These are phyloP conservation scores for Geophilus truncorum DNA, from an alignment of 2,888 invertebrate genomes.

Conservation along the genomic window DNA sequence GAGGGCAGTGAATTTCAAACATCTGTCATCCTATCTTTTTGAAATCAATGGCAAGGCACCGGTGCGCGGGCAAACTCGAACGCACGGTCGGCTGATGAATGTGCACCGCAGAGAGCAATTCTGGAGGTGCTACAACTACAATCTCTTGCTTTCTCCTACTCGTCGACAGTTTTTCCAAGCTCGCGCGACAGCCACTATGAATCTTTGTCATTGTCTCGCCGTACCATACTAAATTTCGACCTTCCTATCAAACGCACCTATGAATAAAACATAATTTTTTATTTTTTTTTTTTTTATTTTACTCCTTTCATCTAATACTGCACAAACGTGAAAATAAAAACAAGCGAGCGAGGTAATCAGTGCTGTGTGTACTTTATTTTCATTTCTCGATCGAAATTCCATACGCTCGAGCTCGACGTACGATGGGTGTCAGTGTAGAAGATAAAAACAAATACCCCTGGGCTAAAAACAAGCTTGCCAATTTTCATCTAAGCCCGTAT, in stretches of 20 bases:
- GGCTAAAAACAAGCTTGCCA: too few species aligned
- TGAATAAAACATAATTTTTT: neutral
- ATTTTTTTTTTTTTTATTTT: too few species aligned
- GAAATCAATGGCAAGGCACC: constrained; percentile 14
- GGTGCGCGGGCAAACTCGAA: neutral
- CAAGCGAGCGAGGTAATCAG: too few species aligned
- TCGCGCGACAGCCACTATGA: neutral
- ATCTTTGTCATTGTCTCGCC: constrained; percentile 7
- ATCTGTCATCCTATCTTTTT: neutral
- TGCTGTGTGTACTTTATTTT: too few species aligned
- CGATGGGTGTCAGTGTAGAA: too few species aligned
- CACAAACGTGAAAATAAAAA: too few species aligned
- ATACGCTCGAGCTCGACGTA: too few species aligned
- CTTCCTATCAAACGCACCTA: neutral
- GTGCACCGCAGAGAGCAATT: constrained; percentile 6
- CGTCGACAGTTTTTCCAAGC: neutral
- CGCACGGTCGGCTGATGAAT: neutral
- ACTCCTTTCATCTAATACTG: too few species aligned
- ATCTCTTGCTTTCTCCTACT: neutral
- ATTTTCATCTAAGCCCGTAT: too few species aligned
- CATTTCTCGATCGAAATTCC: neutral
- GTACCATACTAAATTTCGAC: neutral
- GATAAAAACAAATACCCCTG: too few species aligned
- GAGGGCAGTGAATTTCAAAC: neutral
- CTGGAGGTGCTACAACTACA: constrained; percentile 9